A percentile compares a stretch with the other conserved stretches of the same genome.
Conservation (phyloP, 2,113 vertebrate species). For the Hippocampus zosterae region DNA sequence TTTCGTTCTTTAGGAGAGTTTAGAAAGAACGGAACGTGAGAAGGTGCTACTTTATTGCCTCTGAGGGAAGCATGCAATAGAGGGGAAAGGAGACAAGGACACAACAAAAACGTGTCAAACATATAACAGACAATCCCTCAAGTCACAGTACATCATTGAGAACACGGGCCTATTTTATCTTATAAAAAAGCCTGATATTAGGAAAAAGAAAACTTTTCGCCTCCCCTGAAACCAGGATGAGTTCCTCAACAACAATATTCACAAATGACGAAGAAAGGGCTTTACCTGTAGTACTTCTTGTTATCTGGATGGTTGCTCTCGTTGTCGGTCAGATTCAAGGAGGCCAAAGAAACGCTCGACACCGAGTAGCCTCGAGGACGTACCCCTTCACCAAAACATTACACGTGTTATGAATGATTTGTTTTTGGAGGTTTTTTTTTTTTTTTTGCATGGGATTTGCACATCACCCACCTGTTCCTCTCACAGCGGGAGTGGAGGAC, state of each 20-base stretch:
- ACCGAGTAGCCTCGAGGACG: constrained; percentile 82
- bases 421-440: too few species aligned
- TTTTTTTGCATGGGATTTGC: not conserved
- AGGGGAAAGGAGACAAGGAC: constrained; percentile 41
- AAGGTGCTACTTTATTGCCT: constrained; percentile 71
- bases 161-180: too few species aligned
- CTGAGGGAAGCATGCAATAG: constrained; percentile 58
- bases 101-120: constrained; percentile 31
- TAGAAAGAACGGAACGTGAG: constrained; percentile 72
- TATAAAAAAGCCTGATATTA: too few species aligned
- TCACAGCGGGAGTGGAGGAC: constrained; percentile 78
- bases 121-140: not conserved
- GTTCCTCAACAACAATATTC: not conserved
- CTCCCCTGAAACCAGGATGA: too few species aligned
- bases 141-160: not conserved
- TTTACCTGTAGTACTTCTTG: constrained; percentile 88
- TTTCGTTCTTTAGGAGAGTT: constrained; percentile 74
- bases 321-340: constrained; percentile 86
- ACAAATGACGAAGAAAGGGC: not conserved
- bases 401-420: not conserved
- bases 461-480: constrained; percentile 77
- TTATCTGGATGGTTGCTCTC: constrained; percentile 85
- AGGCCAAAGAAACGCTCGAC: constrained; percentile 92
- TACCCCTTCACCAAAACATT: constrained; percentile 68
- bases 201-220: too few species aligned